Percentiles rank a stretch among this genome's conserved stretches.
Evolutionary conservation across 1,140 invertebrate species (phyloP).

Genomic region (Brachystomella parvula): DNA sequence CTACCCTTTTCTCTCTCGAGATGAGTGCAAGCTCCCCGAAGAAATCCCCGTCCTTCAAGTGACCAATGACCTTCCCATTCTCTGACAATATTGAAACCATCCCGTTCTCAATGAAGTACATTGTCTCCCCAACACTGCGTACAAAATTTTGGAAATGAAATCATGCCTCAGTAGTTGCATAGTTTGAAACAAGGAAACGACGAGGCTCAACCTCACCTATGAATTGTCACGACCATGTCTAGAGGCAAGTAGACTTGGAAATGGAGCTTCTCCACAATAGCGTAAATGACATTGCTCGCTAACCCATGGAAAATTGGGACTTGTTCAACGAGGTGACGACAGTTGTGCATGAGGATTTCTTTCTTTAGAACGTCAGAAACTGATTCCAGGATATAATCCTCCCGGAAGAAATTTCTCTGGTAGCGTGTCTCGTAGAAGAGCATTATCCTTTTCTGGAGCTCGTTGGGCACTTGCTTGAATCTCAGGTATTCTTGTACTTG

Average conservation of each 20-base stretch:
- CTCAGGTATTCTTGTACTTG: conserved; percentile 30
- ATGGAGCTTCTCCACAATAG: conserved; percentile 23
- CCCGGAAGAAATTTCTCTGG: conserved; percentile 28
- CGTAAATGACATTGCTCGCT: conserved; percentile 19
- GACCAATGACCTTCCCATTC: conserved; percentile 15
- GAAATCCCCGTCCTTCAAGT: conserved; percentile 30
- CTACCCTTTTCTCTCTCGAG: conserved; percentile 16
- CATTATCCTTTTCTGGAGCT: conserved; percentile 23
- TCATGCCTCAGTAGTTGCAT: too few species aligned
- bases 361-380: conserved; percentile 23
- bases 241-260: conserved; percentile 34
- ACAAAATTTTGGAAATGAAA: background rate
- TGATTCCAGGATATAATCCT: conserved; percentile 19
- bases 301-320: conserved; percentile 27
- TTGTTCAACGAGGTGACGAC: conserved; percentile 23
- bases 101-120: conserved; percentile 35
- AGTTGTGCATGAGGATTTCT: conserved; percentile 31
- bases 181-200: background rate
- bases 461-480: conserved; percentile 33
- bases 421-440: conserved; percentile 27
- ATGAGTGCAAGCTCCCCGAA: conserved; percentile 32
- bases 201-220: background rate
- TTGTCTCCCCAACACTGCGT: conserved; percentile 29
- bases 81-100: conserved; percentile 22
- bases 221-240: conserved; percentile 26